phyloP scores from a whole-genome alignment of 2,113 vertebrate species.

The Xenopus borealis region DNA sequence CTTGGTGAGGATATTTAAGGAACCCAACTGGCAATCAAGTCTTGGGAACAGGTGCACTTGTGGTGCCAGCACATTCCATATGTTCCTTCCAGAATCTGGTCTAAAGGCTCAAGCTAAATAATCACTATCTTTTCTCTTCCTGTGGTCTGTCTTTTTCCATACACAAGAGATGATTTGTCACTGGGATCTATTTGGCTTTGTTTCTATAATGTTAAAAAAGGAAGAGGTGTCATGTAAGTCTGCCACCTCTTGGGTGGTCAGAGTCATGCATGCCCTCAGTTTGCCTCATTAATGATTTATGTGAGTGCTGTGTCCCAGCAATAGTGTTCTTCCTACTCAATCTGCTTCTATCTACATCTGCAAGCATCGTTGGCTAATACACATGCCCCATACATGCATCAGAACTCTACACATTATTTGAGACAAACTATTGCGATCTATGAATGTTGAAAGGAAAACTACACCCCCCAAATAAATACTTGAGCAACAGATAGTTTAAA shows the following conservation, averaged over 20 bases:
- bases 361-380: conserved; percentile 65
- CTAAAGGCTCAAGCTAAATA: conserved; percentile 54
- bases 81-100: conserved; percentile 44
- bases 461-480: too few relatives aligned
- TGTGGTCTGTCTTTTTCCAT: conserved; percentile 66
- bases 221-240: conserved; percentile 68
- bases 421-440: too few relatives aligned
- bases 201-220: conserved; percentile 66
- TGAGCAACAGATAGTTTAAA: too few relatives aligned
- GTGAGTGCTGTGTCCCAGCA: conserved; percentile 46
- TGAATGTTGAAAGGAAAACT: too few relatives aligned
- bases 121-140: conserved; percentile 62
- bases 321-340: conserved; percentile 68
- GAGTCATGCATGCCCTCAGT: conserved; percentile 63
- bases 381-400: conserved; percentile 54
- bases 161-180: conserved; percentile 66
- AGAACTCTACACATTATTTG: conserved; percentile 13
- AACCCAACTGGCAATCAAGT: too few relatives aligned
- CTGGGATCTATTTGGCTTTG: conserved; percentile 72
- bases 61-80: conserved; percentile 41
- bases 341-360: conserved; percentile 72
- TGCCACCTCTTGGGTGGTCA: conserved; percentile 75
- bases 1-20: too few relatives aligned
- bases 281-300: conserved; percentile 66
- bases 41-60: conserved; percentile 22